Base-by-base conservation (phyloP, 2,888 invertebrate species). In the Bellardia pandia region DNA sequence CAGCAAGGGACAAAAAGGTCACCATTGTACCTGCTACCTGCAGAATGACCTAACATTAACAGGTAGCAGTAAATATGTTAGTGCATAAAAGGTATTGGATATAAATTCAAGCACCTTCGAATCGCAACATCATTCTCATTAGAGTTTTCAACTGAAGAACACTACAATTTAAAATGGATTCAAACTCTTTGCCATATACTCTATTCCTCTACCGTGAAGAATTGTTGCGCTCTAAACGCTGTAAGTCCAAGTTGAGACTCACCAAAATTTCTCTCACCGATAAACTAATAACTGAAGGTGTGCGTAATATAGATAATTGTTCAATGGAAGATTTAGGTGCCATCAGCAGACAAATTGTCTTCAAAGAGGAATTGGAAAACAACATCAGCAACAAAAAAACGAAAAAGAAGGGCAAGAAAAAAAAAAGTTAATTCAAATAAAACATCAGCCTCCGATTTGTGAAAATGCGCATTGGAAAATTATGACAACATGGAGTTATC, bases 201-300 rank as follows among this genome's bases (percentile, higher is more conserved):
- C 83, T 92, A 4, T 91, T 91, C 66, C 89, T 91, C 62, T 91
- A 91, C 42, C 90, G 92, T 68, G 89, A 89, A 80, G 91, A 91
- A 76, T 72, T 92, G 82, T 89, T 89, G 30, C 90, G 90, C 8
- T 86, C 90, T 30, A 85, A 91, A 68, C 88, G 90, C 6, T 89
- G 89, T 37, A 89, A 89, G 33, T 82, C 86, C 6, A 90, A 89
- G 0, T 80, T 91, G 8, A 90, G 89, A 8, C 89, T 89, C 53
- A 89, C 90, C 60, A 92, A 92, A 80, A 88, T 92, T 14, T 84
- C 90, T 68, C 90, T 91, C 6, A 91, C 91, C 82, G 90, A 91
- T 14, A 88, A 86, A 11, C 85, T 91, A 16, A 92, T 92, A 6
- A 89, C 89, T 0, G 88, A 89, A 66, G 91, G 91, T 72, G 89